These are phyloP conservation scores for Eucera pruinosa DNA, from an alignment of 2,888 invertebrate genomes.

Conservation along the genomic window DNA sequence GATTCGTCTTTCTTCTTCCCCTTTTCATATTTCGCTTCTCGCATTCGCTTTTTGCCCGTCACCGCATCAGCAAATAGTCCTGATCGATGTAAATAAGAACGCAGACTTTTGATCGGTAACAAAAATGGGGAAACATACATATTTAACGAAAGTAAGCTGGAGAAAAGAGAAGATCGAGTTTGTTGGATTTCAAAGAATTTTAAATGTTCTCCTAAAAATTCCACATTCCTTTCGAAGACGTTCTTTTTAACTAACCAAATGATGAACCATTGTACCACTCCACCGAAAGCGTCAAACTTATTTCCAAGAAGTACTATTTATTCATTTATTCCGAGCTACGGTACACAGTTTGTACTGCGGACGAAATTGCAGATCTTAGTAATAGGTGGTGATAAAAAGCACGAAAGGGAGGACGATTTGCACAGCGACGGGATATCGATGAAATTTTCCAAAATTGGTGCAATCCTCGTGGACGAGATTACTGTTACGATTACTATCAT, in stretches of 20 bases:
- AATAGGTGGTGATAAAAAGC: neutral
- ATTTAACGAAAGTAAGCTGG: neutral
- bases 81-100: conserved; percentile 29
- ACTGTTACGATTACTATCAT: conserved; percentile 25
- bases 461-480: conserved; percentile 1
- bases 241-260: too few relatives aligned
- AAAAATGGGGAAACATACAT: conserved; percentile 22
- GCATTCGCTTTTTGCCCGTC: neutral
- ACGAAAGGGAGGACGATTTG: neutral
- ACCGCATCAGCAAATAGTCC: conserved; percentile 36
- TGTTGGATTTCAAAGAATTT: too few relatives aligned
- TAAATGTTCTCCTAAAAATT: too few relatives aligned
- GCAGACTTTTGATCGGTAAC: conserved; percentile 12
- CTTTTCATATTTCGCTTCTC: conserved; percentile 16
- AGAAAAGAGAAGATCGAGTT: too few relatives aligned
- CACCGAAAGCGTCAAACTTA: too few relatives aligned
- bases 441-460: conserved; percentile 25
- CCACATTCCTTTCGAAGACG: too few relatives aligned
- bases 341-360: neutral
- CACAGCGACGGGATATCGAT: neutral
- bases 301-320: too few relatives aligned
- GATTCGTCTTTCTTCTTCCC: conserved; percentile 33
- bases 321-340: neutral
- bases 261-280: too few relatives aligned
- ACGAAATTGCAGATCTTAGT: neutral